A percentile compares a stretch with the other conserved stretches of the same genome.
phyloP scores from a whole-genome alignment of 1,140 invertebrate species.

The Drosophila persimilis region DNA sequence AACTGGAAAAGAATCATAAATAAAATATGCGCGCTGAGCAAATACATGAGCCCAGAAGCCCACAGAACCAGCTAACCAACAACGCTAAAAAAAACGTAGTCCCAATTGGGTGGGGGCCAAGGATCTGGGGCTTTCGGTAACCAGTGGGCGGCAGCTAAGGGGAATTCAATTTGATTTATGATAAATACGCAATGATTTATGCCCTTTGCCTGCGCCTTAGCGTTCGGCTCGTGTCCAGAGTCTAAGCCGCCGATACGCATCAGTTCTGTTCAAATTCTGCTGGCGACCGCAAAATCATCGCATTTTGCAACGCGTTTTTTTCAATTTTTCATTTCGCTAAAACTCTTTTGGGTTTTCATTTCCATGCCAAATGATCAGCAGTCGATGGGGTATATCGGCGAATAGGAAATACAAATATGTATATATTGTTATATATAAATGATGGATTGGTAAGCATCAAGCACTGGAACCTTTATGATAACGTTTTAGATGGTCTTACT shows the following conservation, averaged over 20 bases:
- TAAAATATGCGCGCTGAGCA: slow-evolving; percentile 63
- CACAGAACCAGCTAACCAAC: background rate
- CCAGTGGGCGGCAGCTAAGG: slow-evolving; percentile 36
- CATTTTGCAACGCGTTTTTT: slow-evolving; percentile 54
- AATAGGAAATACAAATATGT: too few relatives aligned
- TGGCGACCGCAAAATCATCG: slow-evolving; percentile 61
- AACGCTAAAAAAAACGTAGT: background rate
- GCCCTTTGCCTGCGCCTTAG: slow-evolving; percentile 61
- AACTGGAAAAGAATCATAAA: slow-evolving; percentile 77
- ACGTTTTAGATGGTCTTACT: too few relatives aligned
- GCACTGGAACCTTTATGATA: too few relatives aligned
- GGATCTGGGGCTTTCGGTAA: too few relatives aligned
- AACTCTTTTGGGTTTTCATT: slow-evolving; percentile 46
- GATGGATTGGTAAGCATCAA: too few relatives aligned
- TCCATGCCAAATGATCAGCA: slow-evolving; percentile 14
- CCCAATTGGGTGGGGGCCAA: slow-evolving; percentile 11
- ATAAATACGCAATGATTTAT: slow-evolving; percentile 79
- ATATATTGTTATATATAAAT: background rate
- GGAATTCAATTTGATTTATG: slow-evolving; percentile 80
- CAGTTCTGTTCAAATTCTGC: slow-evolving; percentile 32
- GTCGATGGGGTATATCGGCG: slow-evolving; percentile 9
- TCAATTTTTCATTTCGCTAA: slow-evolving; percentile 72
- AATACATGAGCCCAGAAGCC: slow-evolving; percentile 26
- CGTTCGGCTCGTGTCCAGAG: slow-evolving; percentile 50
- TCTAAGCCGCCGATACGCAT: slow-evolving; percentile 61